These are phyloP conservation scores for Pecten maximus DNA, from an alignment of 2,888 invertebrate species.

Conservation along the genomic window DNA sequence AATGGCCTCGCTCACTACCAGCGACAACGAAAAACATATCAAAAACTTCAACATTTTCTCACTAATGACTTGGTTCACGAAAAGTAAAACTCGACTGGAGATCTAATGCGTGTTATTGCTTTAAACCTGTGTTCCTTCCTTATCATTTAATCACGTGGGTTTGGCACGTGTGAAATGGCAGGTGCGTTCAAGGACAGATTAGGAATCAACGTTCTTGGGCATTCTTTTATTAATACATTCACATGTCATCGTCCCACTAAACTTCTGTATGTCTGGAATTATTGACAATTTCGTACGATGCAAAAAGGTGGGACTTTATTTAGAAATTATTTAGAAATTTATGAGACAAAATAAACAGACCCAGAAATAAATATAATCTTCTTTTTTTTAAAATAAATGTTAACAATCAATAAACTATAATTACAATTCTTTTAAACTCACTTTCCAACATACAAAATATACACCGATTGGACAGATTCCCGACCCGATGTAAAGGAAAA, in stretches of 20 bases:
- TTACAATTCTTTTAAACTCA: no score
- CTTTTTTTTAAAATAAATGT: no score
- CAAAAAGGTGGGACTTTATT: no score
- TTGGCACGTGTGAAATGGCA: neutral
- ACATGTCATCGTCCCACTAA: neutral
- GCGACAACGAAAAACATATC: neutral
- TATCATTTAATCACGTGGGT: neutral
- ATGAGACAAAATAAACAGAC: no score
- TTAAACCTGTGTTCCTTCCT: neutral
- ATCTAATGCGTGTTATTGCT: neutral
- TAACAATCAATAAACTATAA: no score
- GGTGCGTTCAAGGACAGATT: neutral
- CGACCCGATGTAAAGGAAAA: no score
- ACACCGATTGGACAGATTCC: no score
- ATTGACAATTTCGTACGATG: no score
- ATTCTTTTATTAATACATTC: neutral
- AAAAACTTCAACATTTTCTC: slow-evolving; percentile 8
- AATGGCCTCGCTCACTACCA: slow-evolving; percentile 19
- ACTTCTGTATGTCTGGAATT: neutral
- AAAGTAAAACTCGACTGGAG: neutral
- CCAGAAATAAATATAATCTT: no score
- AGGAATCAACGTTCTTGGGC: neutral
- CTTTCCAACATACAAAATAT: no score
- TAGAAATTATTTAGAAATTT: no score
- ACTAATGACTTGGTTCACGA: neutral